Conservation (phyloP, 2,888 invertebrate genomes). For the Phlogophora meticulosa region DNA sequence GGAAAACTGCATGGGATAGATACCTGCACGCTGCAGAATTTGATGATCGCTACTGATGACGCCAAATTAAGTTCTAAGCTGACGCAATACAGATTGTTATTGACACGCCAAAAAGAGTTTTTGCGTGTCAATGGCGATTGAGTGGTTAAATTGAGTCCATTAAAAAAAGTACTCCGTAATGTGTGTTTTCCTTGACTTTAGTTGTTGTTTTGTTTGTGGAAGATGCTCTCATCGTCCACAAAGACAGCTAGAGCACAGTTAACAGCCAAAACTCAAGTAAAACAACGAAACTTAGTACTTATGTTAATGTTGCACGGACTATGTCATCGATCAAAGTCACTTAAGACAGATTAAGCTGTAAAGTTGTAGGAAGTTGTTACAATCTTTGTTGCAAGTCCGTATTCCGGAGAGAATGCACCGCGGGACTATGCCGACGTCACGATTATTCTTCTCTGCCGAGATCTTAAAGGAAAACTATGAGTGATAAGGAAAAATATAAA, state of each 20-base stretch:
- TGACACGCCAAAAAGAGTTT: no score
- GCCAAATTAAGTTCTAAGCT: no score
- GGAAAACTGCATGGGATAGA: no score
- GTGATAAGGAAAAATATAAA: constrained; percentile 18
- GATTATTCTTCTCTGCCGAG: constrained; percentile 25
- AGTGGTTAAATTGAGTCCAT: no score
- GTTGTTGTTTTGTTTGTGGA: no score
- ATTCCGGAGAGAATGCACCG: constrained; percentile 74
- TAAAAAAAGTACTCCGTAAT: no score
- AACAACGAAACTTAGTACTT: constrained; percentile 47
- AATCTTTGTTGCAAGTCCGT: constrained; percentile 77
- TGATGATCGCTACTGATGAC: no score
- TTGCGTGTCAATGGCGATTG: no score
- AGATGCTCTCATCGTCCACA: not conserved
- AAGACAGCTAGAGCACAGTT: constrained; percentile 9
- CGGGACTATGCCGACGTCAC: constrained; percentile 46
- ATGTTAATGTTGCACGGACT: constrained; percentile 56
- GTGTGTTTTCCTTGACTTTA: no score
- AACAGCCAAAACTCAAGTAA: constrained; percentile 29
- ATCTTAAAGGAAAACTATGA: constrained; percentile 26
- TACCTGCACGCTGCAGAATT: no score
- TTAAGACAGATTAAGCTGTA: constrained; percentile 77
- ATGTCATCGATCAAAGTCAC: constrained; percentile 79
- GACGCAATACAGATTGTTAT: no score
- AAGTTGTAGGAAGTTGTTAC: constrained; percentile 73